phyloP scores from a whole-genome alignment of 2,113 vertebrate species.

The Scortum barcoo region DNA sequence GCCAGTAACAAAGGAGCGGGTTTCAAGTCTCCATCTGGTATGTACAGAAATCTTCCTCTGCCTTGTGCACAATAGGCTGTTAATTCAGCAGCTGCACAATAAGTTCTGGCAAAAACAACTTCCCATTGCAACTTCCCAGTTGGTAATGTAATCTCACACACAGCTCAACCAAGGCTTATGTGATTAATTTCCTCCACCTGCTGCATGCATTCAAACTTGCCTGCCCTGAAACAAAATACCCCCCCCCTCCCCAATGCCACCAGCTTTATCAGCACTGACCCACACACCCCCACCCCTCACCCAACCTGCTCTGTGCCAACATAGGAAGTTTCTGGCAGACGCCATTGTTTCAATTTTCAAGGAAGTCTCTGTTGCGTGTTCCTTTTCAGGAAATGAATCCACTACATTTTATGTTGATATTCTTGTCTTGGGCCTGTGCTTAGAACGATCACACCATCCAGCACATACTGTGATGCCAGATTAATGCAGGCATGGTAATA shows the following conservation, averaged over 20 bases:
- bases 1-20: conserved; percentile 8
- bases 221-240: conserved; percentile 46
- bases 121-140: conserved; percentile 47
- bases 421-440: neutral
- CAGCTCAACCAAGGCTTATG: conserved; percentile 34
- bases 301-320: conserved; percentile 28
- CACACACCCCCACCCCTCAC: neutral
- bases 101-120: conserved; percentile 62
- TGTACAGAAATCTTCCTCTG: conserved; percentile 4
- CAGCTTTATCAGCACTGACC: conserved; percentile 4
- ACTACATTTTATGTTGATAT: conserved; percentile 16
- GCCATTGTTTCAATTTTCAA: conserved; percentile 73
- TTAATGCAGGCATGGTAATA: neutral
- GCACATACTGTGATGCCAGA: neutral
- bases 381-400: conserved; percentile 45
- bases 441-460: neutral
- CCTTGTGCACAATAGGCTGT: conserved; percentile 56
- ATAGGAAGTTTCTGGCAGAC: conserved; percentile 61
- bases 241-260: neutral
- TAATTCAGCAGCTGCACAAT: conserved; percentile 60
- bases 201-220: conserved; percentile 63
- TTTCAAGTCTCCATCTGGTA: conserved; percentile 20
- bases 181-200: conserved; percentile 73
- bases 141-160: conserved; percentile 57
- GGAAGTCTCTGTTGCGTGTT: conserved; percentile 62